These are phyloP conservation scores for Xiphophorus couchianus DNA, from an alignment of 2,113 vertebrate genomes.

Conservation along the genomic window DNA sequence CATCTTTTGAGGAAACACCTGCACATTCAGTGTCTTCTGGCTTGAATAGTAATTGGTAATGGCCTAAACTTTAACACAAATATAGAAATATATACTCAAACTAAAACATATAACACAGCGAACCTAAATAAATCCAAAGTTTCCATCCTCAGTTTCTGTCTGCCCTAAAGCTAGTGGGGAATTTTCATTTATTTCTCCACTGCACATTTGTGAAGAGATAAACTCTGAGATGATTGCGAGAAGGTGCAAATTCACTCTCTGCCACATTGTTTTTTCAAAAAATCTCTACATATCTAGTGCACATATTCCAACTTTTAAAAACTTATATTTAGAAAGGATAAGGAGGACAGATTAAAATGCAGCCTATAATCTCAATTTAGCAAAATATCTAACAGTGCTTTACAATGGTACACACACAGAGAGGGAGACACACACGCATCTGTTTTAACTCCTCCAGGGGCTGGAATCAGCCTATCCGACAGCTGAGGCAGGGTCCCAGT, in stretches of 20 bases:
- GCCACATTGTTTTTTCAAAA: not conserved
- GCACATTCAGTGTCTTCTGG: too few relatives aligned
- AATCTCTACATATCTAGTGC: not conserved
- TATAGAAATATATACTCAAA: too few relatives aligned
- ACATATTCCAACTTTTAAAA: not conserved
- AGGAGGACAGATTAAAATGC: not conserved
- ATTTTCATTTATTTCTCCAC: too few relatives aligned
- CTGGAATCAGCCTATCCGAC: conserved; percentile 36
- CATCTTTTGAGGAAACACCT: too few relatives aligned
- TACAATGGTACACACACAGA: conserved; percentile 11
- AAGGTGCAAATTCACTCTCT: not conserved
- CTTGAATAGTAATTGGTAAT: too few relatives aligned
- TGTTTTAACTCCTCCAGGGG: conserved; percentile 27
- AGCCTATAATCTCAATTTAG: not conserved
- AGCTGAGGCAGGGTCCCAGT: conserved; percentile 48
- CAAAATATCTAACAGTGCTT: not conserved
- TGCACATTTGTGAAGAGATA: too few relatives aligned
- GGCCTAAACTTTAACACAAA: too few relatives aligned
- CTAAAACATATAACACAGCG: too few relatives aligned
- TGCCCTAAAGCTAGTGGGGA: too few relatives aligned
- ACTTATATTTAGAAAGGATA: not conserved
- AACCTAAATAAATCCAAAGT: too few relatives aligned
- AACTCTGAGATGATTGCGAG: not conserved
- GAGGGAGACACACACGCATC: conserved; percentile 35
- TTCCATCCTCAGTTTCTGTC: too few relatives aligned